Conservation (phyloP, 2,113 vertebrate species). For the Cephalophus harveyi region DNA sequence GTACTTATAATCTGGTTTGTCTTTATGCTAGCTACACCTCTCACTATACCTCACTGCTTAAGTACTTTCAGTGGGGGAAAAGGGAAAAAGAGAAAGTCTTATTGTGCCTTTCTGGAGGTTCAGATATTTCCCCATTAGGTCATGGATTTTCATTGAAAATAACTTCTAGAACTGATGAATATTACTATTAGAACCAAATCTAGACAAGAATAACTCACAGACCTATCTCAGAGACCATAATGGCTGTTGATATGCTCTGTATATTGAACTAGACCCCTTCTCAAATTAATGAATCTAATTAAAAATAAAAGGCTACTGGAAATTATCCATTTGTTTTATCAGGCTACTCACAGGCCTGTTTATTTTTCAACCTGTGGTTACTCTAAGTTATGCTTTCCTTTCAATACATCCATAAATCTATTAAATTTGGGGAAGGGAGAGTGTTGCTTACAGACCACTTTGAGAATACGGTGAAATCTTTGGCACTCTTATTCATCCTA, state of each 20-base stretch:
- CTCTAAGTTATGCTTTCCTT: background rate
- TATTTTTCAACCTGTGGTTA: background rate
- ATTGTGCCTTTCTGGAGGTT: background rate
- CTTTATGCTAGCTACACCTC: background rate
- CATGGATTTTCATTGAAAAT: background rate
- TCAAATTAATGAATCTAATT: constrained; percentile 16
- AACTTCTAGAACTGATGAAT: background rate
- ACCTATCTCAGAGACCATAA: background rate
- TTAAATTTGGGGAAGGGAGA: background rate
- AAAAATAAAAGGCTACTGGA: constrained; percentile 16
- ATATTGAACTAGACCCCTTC: background rate
- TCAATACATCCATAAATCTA: background rate
- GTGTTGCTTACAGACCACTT: background rate
- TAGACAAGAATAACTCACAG: background rate
- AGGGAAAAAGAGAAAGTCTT: background rate
- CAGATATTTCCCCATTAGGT: background rate
- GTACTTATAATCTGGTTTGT: background rate
- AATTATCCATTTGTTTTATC: background rate
- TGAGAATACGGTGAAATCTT: background rate
- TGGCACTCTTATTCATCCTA: background rate
- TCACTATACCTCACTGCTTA: background rate
- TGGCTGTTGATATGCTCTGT: background rate
- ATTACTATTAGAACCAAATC: background rate
- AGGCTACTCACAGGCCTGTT: background rate
- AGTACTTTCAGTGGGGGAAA: background rate